phyloP scores from a whole-genome alignment of 2,888 invertebrate genomes.

The Drosophila meridionalis region DNA sequence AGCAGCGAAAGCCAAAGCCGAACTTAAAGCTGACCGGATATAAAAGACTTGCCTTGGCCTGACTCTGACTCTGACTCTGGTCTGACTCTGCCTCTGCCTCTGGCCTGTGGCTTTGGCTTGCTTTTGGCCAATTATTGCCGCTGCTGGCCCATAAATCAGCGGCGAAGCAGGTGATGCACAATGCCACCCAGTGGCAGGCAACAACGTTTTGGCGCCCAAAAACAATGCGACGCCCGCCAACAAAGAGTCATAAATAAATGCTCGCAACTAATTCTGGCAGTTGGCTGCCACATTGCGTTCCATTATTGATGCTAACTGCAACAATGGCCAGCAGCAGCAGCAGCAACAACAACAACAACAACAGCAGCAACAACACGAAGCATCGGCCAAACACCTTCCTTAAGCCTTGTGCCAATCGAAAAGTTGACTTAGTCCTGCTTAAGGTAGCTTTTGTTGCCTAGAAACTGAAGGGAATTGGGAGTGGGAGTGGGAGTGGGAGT shows the following conservation, averaged over 20 bases:
- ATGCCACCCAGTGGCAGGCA: slow-evolving; percentile 22
- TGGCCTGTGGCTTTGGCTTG: slow-evolving; percentile 42
- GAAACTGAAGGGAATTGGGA: not conserved
- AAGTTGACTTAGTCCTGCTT: not conserved
- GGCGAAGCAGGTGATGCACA: slow-evolving; percentile 50
- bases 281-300: slow-evolving; percentile 73
- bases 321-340: slow-evolving; percentile 54
- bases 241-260: slow-evolving; percentile 80
- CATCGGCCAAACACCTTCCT: not conserved
- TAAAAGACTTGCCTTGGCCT: slow-evolving; percentile 3
- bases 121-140: slow-evolving; percentile 41
- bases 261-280: slow-evolving; percentile 79
- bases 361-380: not conserved
- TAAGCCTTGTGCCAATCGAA: not conserved
- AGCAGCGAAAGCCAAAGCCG: not conserved
- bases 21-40: slow-evolving; percentile 34
- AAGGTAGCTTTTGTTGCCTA: slow-evolving; percentile 20
- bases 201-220: slow-evolving; percentile 22
- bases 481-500: not conserved
- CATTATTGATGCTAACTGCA: slow-evolving; percentile 70
- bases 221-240: slow-evolving; percentile 49
- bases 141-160: slow-evolving; percentile 70
- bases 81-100: too few relatives aligned
- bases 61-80: not conserved
- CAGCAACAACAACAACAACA: slow-evolving; percentile 1